Evolutionary conservation across 2,797 vertebrate species (phyloP).

Genomic region (Simalia tracyae): DNA sequence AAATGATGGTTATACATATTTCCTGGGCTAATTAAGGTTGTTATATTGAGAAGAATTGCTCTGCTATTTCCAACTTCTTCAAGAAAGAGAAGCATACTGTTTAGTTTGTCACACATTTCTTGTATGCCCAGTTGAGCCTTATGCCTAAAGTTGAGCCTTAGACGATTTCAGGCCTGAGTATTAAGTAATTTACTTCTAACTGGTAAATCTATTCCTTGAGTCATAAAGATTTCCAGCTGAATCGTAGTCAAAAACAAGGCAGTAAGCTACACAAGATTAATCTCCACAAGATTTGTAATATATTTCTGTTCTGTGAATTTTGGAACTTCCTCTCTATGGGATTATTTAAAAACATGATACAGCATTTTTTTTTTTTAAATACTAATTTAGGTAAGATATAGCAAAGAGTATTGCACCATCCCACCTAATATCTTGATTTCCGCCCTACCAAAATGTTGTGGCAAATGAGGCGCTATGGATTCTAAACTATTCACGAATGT

Average conservation of each 20-base stretch:
- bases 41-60: neutral
- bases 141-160: neutral
- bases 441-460: neutral
- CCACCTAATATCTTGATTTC: neutral
- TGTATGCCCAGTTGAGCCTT: neutral
- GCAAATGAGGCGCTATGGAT: neutral
- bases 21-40: neutral
- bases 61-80: neutral
- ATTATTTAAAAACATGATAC: neutral
- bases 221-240: conserved; percentile 14
- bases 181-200: conserved; percentile 21
- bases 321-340: neutral
- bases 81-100: neutral
- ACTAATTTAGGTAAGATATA: neutral
- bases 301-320: neutral
- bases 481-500: neutral
- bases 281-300: neutral
- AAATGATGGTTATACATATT: neutral
- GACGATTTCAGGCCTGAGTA: conserved; percentile 5
- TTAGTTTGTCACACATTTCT: neutral
- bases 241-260: conserved; percentile 17
- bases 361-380: neutral
- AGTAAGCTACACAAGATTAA: conserved; percentile 5
- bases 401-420: neutral
- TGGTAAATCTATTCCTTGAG: neutral